Evolutionary conservation across 2,888 invertebrate species (phyloP), one percentile per base, ranked within the genome.

Genomic region (Drosophila melanosoma): DNA sequence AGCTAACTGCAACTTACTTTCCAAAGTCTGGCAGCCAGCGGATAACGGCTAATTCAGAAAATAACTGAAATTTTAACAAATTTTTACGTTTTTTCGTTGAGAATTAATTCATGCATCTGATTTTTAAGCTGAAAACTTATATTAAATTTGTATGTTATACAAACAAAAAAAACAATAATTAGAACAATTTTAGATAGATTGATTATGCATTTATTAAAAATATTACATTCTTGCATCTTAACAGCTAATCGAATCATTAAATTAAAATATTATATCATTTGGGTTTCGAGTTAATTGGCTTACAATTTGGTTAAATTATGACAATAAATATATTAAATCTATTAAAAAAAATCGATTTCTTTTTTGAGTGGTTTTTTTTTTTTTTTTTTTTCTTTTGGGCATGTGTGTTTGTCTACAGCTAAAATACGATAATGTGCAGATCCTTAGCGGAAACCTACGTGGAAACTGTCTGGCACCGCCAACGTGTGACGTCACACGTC

Each of bases 121-220:
- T 45, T 32, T 12, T 7, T 1, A 52, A 15, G 12, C 20, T 20
- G 52, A 7, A 20, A 2, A 45, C 15, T 15, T 12, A 12, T 7
- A 45, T 20, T n/a, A 8, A 1, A 0, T n/a, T 1, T 32, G 7
- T 15, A n/a, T 29, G 12, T 15, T 6, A 10, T 20, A 29, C 29
- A 29, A 26, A 15, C 4, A 15, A 0, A 20, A 20, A 3, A 11
- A 38, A 17, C 3, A 38, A 11, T 12, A 23, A 62, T 10, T 36
- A 10, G n/a, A 40, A 58, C 2, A 54, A 20, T 38, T 40, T 2
- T 51, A 36, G 48, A 42, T 40, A 33, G 49, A 67, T 69, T 52
- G 75, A 62, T 80, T 64, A 80, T 71, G 82, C 66, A 53, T 80
- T 81, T 81, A 81, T 81, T 81, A 76, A 81, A 81, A 81, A 81